A percentile compares a stretch with the other conserved stretches of the same genome.
These are phyloP conservation scores for Drosophila aldrichi DNA, from an alignment of 2,888 invertebrate genomes.

Conservation along the genomic window DNA sequence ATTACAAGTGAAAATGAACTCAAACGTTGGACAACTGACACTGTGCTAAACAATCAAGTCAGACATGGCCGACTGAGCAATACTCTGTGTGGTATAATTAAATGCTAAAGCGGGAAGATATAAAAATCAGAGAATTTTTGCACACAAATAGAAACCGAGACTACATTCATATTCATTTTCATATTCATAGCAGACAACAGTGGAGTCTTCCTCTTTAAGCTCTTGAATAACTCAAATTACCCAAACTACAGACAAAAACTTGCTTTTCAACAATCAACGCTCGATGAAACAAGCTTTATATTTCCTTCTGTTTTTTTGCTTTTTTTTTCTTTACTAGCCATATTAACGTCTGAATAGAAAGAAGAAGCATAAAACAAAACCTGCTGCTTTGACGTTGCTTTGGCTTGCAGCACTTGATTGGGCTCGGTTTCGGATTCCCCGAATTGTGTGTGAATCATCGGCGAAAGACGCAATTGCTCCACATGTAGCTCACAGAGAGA, in stretches of 20 bases:
- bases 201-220: not conserved
- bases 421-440: constrained; percentile 79
- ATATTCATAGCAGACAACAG: not conserved
- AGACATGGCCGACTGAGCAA: not conserved
- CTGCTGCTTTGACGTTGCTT: constrained; percentile 45
- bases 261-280: constrained; percentile 11
- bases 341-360: constrained; percentile 11
- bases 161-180: not conserved
- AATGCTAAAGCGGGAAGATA: not conserved
- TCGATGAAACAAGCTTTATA: constrained; percentile 12
- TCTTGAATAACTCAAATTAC: not conserved
- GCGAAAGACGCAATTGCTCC: constrained; percentile 31
- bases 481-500: constrained; percentile 35
- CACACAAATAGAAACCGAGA: too few relatives aligned
- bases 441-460: constrained; percentile 78
- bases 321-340: constrained; percentile 2
- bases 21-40: constrained; percentile 38
- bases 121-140: not conserved
- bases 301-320: too few relatives aligned
- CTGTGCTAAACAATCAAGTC: not conserved
- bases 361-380: constrained; percentile 44
- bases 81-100: not conserved
- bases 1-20: constrained; percentile 58
- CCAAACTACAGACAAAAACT: constrained; percentile 3
- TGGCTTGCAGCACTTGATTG: constrained; percentile 64